Evolutionary conservation across 2,797 vertebrate species (phyloP).

Genomic region (Hipposideros larvatus): DNA sequence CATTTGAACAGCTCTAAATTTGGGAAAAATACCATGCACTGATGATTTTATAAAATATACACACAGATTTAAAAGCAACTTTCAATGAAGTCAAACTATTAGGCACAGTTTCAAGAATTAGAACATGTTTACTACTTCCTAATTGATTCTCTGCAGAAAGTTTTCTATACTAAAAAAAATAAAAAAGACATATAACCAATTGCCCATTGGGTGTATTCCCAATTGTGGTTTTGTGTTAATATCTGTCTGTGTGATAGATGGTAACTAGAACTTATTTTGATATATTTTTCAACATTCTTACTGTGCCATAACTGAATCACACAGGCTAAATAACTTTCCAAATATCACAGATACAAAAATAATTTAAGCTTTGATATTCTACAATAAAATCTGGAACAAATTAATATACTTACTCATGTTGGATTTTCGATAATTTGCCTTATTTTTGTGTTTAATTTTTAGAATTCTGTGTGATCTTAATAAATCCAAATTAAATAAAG

Average conservation of each 20-base stretch:
- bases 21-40: not conserved
- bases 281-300: not conserved
- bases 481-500: slow-evolving; percentile 57
- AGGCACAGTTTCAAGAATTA: not conserved
- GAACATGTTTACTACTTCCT: not conserved
- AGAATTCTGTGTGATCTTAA: slow-evolving; percentile 1
- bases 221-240: not conserved
- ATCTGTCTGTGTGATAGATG: not conserved
- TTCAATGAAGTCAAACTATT: not conserved
- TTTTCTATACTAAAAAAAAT: not conserved
- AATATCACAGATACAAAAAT: slow-evolving; percentile 17
- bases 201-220: not conserved
- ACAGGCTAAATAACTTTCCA: not conserved
- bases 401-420: not conserved
- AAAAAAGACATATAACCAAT: not conserved
- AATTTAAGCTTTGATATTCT: slow-evolving; percentile 16
- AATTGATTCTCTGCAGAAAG: not conserved
- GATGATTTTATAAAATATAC: slow-evolving; percentile 9
- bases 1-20: not conserved
- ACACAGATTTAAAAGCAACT: not conserved
- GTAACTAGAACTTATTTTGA: not conserved
- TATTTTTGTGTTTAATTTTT: not conserved
- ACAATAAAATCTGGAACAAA: slow-evolving; percentile 6
- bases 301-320: not conserved
- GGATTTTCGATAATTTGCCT: not conserved